Evolutionary conservation across 2,113 vertebrate species (phyloP).

Genomic region (Rhea pennata): DNA sequence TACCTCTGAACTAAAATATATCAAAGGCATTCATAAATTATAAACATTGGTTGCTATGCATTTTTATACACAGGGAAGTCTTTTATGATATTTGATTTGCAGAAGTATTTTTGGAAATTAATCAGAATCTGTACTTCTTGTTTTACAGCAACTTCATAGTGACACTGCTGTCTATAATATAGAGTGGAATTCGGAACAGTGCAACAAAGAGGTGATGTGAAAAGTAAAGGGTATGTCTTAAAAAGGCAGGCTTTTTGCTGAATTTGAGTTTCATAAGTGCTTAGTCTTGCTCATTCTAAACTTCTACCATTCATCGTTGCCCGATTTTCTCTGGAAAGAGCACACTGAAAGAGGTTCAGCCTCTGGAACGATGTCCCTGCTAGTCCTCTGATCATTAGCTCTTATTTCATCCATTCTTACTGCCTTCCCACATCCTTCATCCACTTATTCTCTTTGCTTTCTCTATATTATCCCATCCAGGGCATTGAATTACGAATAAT

Average conservation of each 20-base stretch:
- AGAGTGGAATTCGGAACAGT: background rate
- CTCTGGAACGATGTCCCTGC: background rate
- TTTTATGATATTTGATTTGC: background rate
- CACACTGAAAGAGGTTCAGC: background rate
- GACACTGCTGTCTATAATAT: background rate
- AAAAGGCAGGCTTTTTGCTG: background rate
- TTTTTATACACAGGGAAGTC: background rate
- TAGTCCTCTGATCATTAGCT: background rate
- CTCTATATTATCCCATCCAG: background rate
- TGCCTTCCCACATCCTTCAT: background rate
- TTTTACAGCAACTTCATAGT: background rate
- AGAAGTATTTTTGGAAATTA: background rate
- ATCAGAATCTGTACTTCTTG: background rate
- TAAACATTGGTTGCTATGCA: background rate
- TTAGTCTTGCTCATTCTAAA: background rate
- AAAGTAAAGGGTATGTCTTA: background rate
- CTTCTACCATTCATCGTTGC: background rate
- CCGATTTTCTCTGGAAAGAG: background rate
- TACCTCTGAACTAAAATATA: background rate
- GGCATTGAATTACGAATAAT: background rate
- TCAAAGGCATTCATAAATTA: background rate
- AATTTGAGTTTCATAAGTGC: background rate
- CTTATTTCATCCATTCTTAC: background rate
- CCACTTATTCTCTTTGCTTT: background rate
- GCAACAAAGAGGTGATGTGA: background rate